Base-by-base conservation (phyloP, 1,140 invertebrate genomes). In the Hyles euphorbiae region DNA sequence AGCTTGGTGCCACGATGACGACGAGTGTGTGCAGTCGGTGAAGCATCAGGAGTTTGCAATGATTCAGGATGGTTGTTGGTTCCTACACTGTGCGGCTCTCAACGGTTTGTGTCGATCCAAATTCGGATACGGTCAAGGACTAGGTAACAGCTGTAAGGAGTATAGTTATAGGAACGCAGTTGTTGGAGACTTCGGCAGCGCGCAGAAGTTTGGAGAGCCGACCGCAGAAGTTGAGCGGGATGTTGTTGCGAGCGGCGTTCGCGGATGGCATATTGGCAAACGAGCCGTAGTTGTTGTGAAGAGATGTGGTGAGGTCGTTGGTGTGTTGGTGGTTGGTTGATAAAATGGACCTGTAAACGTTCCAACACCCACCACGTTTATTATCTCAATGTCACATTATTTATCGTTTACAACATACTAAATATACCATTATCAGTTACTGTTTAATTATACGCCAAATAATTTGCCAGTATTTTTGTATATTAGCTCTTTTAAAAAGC, bases 291-390 rank as follows among this genome's bases (percentile, higher is more conserved):
- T 83, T 78, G 81, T 83, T 76, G 80, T 85, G 83, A 81, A 84
- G 77, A 87, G 75, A 85, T 87, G 85, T 86, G 83, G 83, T 85
- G 84, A 84, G 81, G 72, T 82, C 78, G 82, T 82, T 80, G 84
- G 83, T 87, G 83, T 87, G 85, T 87, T 88, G 83, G 83, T 88
- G 81, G 85, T 85, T 87, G 81, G 82, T 88, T 88, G 85, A 87
- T 86, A 87, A 87, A 87, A 88, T 88, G 85, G 81, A 87, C 85
- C 85, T 88, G 85, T 64, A 88, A 86, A 87, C 83, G 85, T 86
- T 88, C 85, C 85, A 88, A 88, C 86, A 88, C 86, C 86, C 83
- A 88, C 85, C 85, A 87, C 86, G 72, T 88, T 88, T 86, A 87
- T 65, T 85, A 72, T 74, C 74, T 83, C 63, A 69, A 68, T 56